Evolutionary conservation across 2,113 vertebrate genomes (phyloP), one percentile per base, ranked within the genome.

Genomic region (Pithys albifrons): DNA sequence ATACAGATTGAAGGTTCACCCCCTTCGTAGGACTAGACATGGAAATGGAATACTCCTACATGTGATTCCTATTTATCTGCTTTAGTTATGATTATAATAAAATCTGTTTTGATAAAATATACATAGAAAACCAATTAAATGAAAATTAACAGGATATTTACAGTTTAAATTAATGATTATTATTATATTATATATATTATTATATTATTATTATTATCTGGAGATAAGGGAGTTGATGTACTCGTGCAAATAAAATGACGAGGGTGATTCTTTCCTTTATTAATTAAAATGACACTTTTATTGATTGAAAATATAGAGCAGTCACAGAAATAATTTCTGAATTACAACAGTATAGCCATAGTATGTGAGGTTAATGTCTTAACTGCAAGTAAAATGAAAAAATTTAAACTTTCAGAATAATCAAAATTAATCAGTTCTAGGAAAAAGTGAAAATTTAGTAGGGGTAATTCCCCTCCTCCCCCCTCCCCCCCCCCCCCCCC

Each of bases 391-490:
- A 77, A 89, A 87, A 74, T 33, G 41, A 2, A 3, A 89, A 86
- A 71, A 1, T 3, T 24, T 6, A 75, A 55, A 12, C 4, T 17
- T 65, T 71, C 28, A 35, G 14, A 54, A 46, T 9, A 33, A 61
- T 66, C 1, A 74, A 64, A 87, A 67, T 48, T 2, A 4, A 31
- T 59, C 8, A 14, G 2, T 16, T 46, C 25, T 66, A 84, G 9
- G 6, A 89, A 81, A 82, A 81, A 4, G 1, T 45, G 13, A 72
- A 83, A 62, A 82, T 64, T 58, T 19, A 51, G 7, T 37, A 46
- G 2, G 4, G 0, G 4, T 31, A 19, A 11, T 57, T 12, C 3
- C 4, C 27, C n/a, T n/a, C n/a, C n/a, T n/a, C n/a, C n/a, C n/a
- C n/a, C n/a, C n/a, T n/a, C n/a, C n/a, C n/a, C n/a, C n/a, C n/a